These are phyloP conservation scores for Gambelia wislizenii DNA, from an alignment of 2,797 vertebrate species.

Conservation along the genomic window DNA sequence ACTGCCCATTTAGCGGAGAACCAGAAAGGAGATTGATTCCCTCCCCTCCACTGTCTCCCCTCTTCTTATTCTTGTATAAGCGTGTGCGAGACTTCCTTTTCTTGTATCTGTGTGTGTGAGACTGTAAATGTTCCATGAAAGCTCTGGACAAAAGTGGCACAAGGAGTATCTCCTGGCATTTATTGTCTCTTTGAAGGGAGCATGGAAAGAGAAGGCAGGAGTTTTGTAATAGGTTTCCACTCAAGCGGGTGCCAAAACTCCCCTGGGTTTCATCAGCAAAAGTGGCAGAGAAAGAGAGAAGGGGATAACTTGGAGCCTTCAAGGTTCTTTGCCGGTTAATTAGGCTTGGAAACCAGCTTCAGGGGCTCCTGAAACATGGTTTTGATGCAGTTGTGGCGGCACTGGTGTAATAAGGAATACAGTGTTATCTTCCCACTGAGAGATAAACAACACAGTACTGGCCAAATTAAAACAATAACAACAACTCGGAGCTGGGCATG, in stretches of 20 bases:
- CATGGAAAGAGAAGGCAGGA: not conserved
- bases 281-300: not conserved
- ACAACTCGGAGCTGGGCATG: no score
- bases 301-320: no score
- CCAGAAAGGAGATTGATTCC: not conserved
- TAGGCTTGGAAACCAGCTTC: not conserved
- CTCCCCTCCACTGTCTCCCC: no score
- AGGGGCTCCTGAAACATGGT: accelerated
- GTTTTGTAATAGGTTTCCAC: not conserved
- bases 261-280: accelerated
- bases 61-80: not conserved
- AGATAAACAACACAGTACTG: not conserved
- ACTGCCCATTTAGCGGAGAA: not conserved
- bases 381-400: not conserved
- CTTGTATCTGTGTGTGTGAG: not conserved
- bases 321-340: not conserved
- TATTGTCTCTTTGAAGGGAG: accelerated
- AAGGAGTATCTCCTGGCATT: accelerated
- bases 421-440: not conserved
- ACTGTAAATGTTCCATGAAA: accelerated
- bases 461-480: no score
- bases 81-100: not conserved
- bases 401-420: not conserved
- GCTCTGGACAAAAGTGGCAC: not conserved
- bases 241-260: accelerated